A percentile compares a stretch with the other conserved stretches of the same genome.
phyloP scores from a whole-genome alignment of 2,888 invertebrate species.

The Pseudolycoriella hygida region DNA sequence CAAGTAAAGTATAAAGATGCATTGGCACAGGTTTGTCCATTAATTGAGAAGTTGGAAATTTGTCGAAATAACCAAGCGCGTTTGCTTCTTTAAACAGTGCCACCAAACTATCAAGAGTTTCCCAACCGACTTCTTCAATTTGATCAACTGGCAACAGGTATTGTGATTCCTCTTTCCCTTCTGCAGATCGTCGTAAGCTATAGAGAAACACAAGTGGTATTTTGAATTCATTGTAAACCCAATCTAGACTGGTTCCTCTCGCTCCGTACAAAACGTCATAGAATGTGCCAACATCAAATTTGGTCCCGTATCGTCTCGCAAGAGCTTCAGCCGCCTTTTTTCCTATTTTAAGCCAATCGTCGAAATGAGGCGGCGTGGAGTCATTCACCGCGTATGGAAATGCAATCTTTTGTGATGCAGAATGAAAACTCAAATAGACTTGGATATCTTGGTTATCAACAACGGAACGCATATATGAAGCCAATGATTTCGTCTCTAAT shows the following conservation, averaged over 20 bases:
- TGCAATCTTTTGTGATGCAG: conserved; percentile 45
- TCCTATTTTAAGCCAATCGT: conserved; percentile 24
- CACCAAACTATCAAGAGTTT: conserved; percentile 23
- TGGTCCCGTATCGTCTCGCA: conserved; percentile 14
- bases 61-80: conserved; percentile 23
- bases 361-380: conserved; percentile 17
- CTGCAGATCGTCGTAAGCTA: conserved; percentile 26
- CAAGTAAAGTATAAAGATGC: no score
- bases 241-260: no score
- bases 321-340: conserved; percentile 21
- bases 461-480: no score
- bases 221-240: conserved; percentile 20
- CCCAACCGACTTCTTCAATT: conserved; percentile 23
- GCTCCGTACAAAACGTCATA: conserved; percentile 16
- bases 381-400: conserved; percentile 38
- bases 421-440: no score
- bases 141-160: conserved; percentile 24
- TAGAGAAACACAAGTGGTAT: conserved; percentile 27
- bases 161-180: conserved; percentile 18
- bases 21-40: no score
- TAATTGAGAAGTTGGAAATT: no score
- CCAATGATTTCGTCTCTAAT: no score
- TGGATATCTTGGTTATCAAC: no score
- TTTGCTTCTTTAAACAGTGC: conserved; percentile 23
- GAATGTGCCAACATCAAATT: conserved; percentile 23